phyloP scores from a whole-genome alignment of 2,797 vertebrate species.

The Liparis tanakae region DNA sequence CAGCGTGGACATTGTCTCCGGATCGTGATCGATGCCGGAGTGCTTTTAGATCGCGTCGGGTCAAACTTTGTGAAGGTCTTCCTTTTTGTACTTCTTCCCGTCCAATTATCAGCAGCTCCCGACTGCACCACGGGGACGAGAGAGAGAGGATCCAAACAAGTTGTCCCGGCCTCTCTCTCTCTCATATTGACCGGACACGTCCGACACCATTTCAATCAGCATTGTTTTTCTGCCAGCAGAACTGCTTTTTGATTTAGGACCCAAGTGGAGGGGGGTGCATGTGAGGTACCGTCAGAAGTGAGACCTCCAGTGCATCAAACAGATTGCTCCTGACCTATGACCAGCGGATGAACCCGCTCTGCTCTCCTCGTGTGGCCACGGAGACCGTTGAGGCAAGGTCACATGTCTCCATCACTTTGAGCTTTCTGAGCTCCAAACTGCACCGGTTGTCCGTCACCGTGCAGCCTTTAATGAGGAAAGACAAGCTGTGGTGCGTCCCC shows the following conservation, averaged over 20 bases:
- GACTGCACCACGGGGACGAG: slow-evolving; percentile 18
- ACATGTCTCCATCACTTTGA: slow-evolving; percentile 40
- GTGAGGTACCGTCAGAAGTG: slow-evolving; percentile 33
- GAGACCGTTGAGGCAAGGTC: slow-evolving; percentile 36
- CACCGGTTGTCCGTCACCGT: slow-evolving; percentile 38
- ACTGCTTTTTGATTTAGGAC: slow-evolving; percentile 72
- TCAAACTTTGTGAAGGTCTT: slow-evolving; percentile 40
- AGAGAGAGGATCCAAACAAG: slow-evolving; percentile 34
- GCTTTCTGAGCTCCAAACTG: slow-evolving; percentile 25
- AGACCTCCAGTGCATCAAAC: slow-evolving; percentile 64
- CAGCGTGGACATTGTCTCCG: slow-evolving; percentile 40
- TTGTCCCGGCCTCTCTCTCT: slow-evolving; percentile 15
- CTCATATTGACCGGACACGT: slow-evolving; percentile 53
- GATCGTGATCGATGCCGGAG: slow-evolving; percentile 21
- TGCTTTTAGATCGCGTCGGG: slow-evolving; percentile 21
- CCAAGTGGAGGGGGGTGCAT: slow-evolving; percentile 30
- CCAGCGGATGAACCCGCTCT: slow-evolving; percentile 32
- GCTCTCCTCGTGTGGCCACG: slow-evolving; percentile 20
- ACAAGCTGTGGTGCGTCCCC: slow-evolving; percentile 9
- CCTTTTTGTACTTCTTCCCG: background rate
- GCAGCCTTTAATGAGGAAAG: slow-evolving; percentile 22
- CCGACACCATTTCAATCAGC: slow-evolving; percentile 60
- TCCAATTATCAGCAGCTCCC: slow-evolving; percentile 23
- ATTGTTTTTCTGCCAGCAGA: slow-evolving; percentile 58
- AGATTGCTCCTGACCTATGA: slow-evolving; percentile 73